Percentiles rank a stretch among this genome's conserved stretches.
Conservation (phyloP, 2,113 vertebrate genomes). For the Cromileptes altivelis region DNA sequence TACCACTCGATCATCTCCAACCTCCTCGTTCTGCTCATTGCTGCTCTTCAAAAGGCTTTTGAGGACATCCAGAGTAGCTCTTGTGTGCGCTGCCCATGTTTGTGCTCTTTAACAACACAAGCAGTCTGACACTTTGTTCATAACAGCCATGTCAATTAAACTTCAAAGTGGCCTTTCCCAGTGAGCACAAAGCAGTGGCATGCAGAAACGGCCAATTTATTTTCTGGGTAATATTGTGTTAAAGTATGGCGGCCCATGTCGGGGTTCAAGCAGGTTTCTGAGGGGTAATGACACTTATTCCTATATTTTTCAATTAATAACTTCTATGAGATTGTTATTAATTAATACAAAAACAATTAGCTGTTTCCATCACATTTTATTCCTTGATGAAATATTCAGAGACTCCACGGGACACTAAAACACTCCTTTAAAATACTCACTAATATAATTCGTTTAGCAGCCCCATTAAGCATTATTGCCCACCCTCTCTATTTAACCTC, state of each 20-base stretch:
- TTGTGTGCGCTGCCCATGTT: conserved; percentile 65
- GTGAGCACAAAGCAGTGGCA: conserved; percentile 75
- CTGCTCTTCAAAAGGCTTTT: conserved; percentile 20
- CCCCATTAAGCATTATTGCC: conserved; percentile 43
- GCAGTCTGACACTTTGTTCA: conserved; percentile 82
- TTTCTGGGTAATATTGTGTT: conserved; percentile 74
- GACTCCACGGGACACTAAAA: conserved; percentile 9
- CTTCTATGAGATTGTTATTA: background rate
- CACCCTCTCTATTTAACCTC: conserved; percentile 30
- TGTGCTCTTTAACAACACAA: conserved; percentile 85
- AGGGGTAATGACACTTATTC: background rate
- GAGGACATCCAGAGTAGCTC: conserved; percentile 27
- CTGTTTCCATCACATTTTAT: background rate
- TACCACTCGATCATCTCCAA: conserved; percentile 70
- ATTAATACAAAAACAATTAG: conserved; percentile 10
- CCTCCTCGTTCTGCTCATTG: background rate
- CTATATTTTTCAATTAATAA: conserved; percentile 6
- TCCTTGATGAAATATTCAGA: conserved; percentile 6
- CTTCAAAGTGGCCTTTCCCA: conserved; percentile 81
- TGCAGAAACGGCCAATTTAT: conserved; percentile 20
- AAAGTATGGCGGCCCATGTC: background rate
- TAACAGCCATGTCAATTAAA: conserved; percentile 79
- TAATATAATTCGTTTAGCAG: conserved; percentile 32
- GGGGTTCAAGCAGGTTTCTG: background rate
- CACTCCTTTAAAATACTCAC: conserved; percentile 17